Percentiles rank a stretch among this genome's conserved stretches.
phyloP scores from a whole-genome alignment of 23 tunicate species.

The Botrylloides violaceus region DNA sequence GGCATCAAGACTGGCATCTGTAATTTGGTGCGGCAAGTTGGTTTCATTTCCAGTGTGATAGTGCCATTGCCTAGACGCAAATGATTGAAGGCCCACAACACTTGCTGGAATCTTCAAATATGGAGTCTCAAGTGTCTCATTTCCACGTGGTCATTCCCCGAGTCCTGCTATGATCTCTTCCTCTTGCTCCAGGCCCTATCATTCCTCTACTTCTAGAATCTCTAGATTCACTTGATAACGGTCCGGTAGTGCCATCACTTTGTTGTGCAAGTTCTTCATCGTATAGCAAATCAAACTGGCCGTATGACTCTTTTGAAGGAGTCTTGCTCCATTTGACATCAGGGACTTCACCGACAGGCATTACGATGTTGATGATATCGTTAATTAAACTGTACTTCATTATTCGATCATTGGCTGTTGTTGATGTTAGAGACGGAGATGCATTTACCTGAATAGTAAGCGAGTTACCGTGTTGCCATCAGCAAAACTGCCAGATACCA shows the following conservation, averaged over 20 bases:
- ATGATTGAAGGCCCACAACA: too few species aligned
- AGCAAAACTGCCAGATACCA: too few species aligned
- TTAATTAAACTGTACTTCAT: slow-evolving; percentile 96
- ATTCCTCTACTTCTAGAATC: slow-evolving; percentile 80
- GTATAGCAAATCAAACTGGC: slow-evolving; percentile 89
- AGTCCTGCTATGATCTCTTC: slow-evolving; percentile 69
- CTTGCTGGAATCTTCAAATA: too few species aligned
- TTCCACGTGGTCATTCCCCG: slow-evolving; percentile 90
- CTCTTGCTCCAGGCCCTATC: slow-evolving; percentile 59
- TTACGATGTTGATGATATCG: slow-evolving; percentile 81
- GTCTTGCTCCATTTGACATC: slow-evolving; percentile 85
- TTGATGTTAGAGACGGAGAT: slow-evolving; percentile 93
- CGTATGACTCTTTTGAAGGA: slow-evolving; percentile 82
- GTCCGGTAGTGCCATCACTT: slow-evolving; percentile 20
- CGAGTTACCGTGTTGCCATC: neutral
- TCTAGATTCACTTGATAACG: slow-evolving; percentile 37
- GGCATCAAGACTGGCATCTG: too few species aligned
- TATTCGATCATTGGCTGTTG: slow-evolving; percentile 97
- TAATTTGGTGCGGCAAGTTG: too few species aligned
- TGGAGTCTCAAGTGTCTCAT: too few species aligned
- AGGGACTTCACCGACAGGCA: slow-evolving; percentile 86
- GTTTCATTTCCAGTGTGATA: too few species aligned
- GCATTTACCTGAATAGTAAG: slow-evolving; percentile 80
- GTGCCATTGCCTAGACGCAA: too few species aligned
- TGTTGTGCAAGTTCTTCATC: slow-evolving; percentile 90